A percentile compares a stretch with the other conserved stretches of the same genome.
Evolutionary conservation across 2,797 vertebrate species (phyloP).

Genomic region (Gymnothorax javanicus): DNA sequence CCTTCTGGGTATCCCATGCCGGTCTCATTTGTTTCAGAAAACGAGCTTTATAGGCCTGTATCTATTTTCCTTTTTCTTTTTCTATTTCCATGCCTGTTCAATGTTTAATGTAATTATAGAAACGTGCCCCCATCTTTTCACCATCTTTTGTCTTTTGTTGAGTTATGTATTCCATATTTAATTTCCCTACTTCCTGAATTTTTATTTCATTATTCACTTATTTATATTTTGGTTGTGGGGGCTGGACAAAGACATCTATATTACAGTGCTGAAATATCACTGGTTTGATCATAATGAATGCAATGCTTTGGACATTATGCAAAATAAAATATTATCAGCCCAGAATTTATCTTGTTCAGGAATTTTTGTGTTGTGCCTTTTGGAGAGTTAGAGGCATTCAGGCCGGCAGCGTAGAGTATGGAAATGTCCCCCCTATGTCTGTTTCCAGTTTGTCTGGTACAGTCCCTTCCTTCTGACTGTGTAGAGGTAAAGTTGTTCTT

Average conservation of each 20-base stretch:
- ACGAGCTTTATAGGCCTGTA: not conserved
- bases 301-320: not conserved
- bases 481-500: not conserved
- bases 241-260: not conserved
- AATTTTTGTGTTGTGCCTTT: not conserved
- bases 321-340: not conserved
- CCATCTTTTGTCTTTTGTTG: constrained; percentile 23
- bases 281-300: not conserved
- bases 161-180: not conserved
- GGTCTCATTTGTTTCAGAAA: not conserved
- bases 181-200: not conserved
- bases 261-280: not conserved
- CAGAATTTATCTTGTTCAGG: not conserved
- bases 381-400: not conserved
- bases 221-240: not conserved
- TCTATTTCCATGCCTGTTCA: constrained; percentile 10
- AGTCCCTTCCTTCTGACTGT: not conserved
- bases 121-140: constrained; percentile 48
- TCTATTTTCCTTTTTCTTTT: constrained; percentile 39
- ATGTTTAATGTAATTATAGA: constrained; percentile 53
- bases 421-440: not conserved
- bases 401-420: not conserved
- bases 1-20: not conserved
- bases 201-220: not conserved
- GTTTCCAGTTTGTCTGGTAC: not conserved